Evolutionary conservation across 2,113 vertebrate genomes (phyloP), one percentile per base, ranked within the genome.

Genomic region (Gopherus evgoodei): DNA sequence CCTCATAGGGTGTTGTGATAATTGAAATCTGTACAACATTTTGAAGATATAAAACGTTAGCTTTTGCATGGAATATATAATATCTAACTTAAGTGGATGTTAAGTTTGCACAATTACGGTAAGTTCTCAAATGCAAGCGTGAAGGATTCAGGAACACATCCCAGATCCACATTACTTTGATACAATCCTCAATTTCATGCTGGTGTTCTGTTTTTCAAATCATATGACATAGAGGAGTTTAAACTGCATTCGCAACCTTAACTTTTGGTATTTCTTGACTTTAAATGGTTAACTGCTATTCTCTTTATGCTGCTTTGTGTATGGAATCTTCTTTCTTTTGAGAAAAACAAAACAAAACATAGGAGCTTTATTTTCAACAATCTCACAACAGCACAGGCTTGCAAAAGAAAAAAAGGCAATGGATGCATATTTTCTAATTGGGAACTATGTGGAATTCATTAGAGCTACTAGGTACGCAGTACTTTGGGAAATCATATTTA

Each of bases 371-470:
- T 49, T 38, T 94, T 94, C 95, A 94, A 93, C 85, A 90, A 29
- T 24, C 24, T 57, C 56, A 72, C 91, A 94, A 59, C 90, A 2
- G 1, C 21, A 90, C 56, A 96, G 13, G 76, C 21, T 14, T 84
- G 42, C 29, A 89, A 87, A 25, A 5, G 56, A 89, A 27, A 90
- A 90, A 82, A 24, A 11, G 57, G 35, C 69, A 97, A 93, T 90
- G 80, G 25, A 84, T 78, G 69, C 49, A 91, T 44, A 90, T 83
- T 94, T 89, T 78, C 87, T 81, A 89, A 90, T 84, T 52, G 86
- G 53, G 93, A 94, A 86, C 27, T 94, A 53, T 94, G 94, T 96
- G 93, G 89, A 87, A 90, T 95, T 97, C 89, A 95, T 96, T 93
- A 94, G 81, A 94, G 90, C 90, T 85, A 94, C 96, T 90, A 96